Evolutionary conservation across 1,140 invertebrate species (phyloP), one percentile per base, ranked within the genome.

Genomic region (Megalopta genalis): DNA sequence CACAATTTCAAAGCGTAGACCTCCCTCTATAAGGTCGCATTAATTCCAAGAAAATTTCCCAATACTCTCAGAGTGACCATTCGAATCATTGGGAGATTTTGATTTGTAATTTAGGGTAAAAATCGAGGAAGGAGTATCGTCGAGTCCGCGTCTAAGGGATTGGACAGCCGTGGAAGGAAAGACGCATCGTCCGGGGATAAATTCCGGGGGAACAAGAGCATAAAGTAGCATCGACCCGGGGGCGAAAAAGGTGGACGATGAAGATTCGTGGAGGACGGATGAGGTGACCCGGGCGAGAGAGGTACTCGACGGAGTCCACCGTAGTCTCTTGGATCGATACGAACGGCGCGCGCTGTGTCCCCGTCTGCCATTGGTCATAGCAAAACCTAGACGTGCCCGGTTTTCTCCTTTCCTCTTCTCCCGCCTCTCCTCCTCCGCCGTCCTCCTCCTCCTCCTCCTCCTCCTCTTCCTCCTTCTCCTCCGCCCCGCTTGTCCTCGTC

Each of bases 281-380:
- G 89, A 90, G 91, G 87, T 91, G 90, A 93, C 91, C 90, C 90
- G 90, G 90, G 42, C 42, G 88, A 88, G 90, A 89, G 87, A 89
- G 86, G 84, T 85, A 89, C 87, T 88, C 87, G 69, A 86, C 85
- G 86, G 85, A 90, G 88, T 88, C 84, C 86, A 85, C 80, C 86
- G 84, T 86, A 80, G 87, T 88, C 85, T 83, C 87, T 81, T 86
- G 90, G 91, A 92, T 92, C 91, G 91, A 92, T 92, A 92, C 90
- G 83, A 83, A 88, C 89, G 89, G 90, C 90, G 90, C 88, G 90
- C 89, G 88, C 90, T 90, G 87, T 90, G 91, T 92, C 90, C 89
- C 89, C 88, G 90, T 89, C 88, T 86, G 89, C 92, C 91, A 93
- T 93, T 93, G 92, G 92, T 92, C 91, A 93, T 93, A 91, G 88